These are phyloP conservation scores for Psittacus erithacus DNA, from an alignment of 2,113 vertebrate genomes.

Conservation along the genomic window DNA sequence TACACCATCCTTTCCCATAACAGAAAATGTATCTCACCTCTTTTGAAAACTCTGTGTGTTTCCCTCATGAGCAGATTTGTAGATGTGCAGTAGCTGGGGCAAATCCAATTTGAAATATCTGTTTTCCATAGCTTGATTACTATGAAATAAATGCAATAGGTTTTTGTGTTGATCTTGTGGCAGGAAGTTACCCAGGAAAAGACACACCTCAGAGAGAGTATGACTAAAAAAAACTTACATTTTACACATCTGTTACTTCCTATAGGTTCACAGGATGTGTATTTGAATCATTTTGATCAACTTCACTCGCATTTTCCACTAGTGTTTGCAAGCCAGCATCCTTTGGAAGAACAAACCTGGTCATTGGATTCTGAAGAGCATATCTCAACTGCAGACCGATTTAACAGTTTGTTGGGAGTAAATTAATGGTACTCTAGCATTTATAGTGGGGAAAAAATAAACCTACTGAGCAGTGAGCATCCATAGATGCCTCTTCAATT, in stretches of 20 bases:
- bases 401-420: not conserved
- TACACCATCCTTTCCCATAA: not conserved
- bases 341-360: not conserved
- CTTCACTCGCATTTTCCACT: not conserved
- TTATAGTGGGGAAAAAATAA: not conserved
- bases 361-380: not conserved
- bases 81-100: not conserved
- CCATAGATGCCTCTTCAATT: not conserved
- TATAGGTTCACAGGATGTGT: not conserved
- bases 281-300: not conserved
- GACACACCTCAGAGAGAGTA: slow-evolving; percentile 21
- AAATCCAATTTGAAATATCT: not conserved
- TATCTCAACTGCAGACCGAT: not conserved
- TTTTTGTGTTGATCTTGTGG: not conserved
- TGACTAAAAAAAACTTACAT: not conserved
- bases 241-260: not conserved
- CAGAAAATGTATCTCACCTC: not conserved
- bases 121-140: not conserved
- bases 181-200: slow-evolving; percentile 56
- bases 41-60: not conserved
- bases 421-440: not conserved
- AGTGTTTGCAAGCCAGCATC: not conserved
- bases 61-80: not conserved
- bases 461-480: not conserved
- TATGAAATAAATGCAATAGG: not conserved